Evolutionary conservation across 2,797 vertebrate species (phyloP).

Genomic region (Cheracebus regulus): DNA sequence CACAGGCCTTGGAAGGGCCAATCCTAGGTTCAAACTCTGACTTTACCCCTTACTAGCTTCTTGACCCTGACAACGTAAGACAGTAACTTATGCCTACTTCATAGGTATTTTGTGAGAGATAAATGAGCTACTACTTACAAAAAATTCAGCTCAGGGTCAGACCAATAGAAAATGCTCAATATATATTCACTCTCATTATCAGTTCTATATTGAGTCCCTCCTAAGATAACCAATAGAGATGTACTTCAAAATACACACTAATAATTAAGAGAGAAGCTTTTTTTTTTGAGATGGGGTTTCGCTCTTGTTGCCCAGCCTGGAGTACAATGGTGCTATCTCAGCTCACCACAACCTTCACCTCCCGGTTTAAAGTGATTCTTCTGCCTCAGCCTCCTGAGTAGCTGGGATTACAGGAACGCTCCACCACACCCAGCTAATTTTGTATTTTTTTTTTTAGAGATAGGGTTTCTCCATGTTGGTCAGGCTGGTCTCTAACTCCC

Average conservation of each 20-base stretch:
- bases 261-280: not conserved
- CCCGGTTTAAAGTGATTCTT: too few relatives aligned
- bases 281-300: too few relatives aligned
- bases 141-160: not conserved
- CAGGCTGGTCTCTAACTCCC: too few relatives aligned
- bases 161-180: not conserved
- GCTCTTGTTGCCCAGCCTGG: too few relatives aligned
- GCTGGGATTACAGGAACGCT: too few relatives aligned
- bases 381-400: too few relatives aligned
- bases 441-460: too few relatives aligned
- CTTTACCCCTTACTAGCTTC: not conserved
- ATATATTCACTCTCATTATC: not conserved
- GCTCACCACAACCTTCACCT: too few relatives aligned
- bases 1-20: not conserved
- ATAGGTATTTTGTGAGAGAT: not conserved
- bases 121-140: not conserved
- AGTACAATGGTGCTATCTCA: too few relatives aligned
- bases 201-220: not conserved
- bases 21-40: not conserved
- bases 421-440: too few relatives aligned
- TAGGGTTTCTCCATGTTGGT: too few relatives aligned
- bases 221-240: not conserved
- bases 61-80: not conserved
- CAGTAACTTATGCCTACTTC: slow-evolving; percentile 12
- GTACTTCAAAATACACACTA: not conserved